A percentile compares a stretch with the other conserved stretches of the same genome.
Evolutionary conservation across 30 jellyfish, hydroid and myxozoan genomes (phyloP).

Genomic region (Cassiopea xamachana): DNA sequence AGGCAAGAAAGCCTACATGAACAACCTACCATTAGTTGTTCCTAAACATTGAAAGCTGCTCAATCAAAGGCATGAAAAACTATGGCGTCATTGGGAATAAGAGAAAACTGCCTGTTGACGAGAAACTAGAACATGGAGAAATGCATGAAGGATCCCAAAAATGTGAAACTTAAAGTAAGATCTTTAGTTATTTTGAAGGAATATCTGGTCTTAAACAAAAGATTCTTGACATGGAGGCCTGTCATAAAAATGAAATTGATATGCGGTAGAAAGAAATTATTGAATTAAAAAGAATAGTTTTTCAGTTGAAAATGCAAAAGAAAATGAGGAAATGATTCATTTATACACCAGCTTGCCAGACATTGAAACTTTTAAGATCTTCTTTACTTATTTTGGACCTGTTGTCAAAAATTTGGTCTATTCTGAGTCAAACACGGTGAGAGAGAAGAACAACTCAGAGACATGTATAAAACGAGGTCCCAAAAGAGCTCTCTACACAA

Average conservation of each 20-base stretch:
- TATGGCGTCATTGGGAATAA: too few relatives aligned
- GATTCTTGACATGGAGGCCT: background rate
- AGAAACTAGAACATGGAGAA: background rate
- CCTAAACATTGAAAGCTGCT: background rate
- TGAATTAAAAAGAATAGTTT: background rate
- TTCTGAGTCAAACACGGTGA: background rate
- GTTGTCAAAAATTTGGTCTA: slow-evolving; percentile 12
- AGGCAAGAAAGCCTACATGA: background rate
- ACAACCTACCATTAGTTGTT: background rate
- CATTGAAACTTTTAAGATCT: background rate
- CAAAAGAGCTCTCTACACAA: too few relatives aligned
- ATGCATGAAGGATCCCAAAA: too few relatives aligned
- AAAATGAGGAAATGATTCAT: background rate
- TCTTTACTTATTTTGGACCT: slow-evolving; percentile 24
- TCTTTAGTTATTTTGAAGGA: background rate
- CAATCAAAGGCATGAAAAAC: background rate
- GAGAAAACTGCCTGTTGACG: background rate
- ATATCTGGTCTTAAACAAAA: background rate
- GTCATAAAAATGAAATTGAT: background rate
- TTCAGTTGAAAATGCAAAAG: background rate
- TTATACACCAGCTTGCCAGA: slow-evolving; percentile 33
- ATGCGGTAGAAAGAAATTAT: background rate
- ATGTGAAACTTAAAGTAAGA: background rate
- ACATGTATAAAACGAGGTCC: too few relatives aligned
- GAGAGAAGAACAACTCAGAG: background rate